Evolutionary conservation across 2,113 vertebrate genomes (phyloP).

Genomic region (Notothenia coriiceps): DNA sequence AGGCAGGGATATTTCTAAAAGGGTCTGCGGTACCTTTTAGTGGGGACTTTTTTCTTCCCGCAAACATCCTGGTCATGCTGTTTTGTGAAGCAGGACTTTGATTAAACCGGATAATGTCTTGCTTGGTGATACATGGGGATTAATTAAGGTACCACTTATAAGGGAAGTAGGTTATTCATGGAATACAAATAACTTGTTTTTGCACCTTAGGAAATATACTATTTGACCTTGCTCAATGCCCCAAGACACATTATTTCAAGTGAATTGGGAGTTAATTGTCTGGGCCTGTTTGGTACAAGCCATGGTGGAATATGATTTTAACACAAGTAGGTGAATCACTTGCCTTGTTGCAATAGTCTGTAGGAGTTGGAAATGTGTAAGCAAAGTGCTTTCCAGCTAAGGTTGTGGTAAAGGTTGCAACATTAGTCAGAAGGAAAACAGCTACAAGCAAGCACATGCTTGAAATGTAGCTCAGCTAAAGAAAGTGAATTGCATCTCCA

Average conservation of each 20-base stretch:
- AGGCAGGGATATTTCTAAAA: not conserved
- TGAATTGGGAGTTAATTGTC: not conserved
- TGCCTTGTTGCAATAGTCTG: not conserved
- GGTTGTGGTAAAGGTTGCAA: constrained; percentile 4
- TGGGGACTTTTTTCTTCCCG: not conserved
- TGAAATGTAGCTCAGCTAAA: not conserved
- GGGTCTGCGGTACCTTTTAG: not conserved
- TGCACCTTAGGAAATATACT: not conserved
- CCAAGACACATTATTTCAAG: not conserved
- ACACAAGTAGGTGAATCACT: not conserved
- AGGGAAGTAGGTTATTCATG: not conserved
- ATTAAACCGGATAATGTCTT: not conserved
- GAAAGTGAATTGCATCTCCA: not conserved
- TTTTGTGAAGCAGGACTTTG: not conserved
- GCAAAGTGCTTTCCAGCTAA: not conserved
- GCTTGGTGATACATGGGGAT: not conserved
- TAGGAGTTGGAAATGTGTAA: constrained; percentile 22
- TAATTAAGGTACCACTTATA: not conserved
- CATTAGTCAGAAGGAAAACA: constrained; percentile 24
- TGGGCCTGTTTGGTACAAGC: not conserved
- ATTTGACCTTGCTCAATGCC: not conserved
- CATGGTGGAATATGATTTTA: not conserved
- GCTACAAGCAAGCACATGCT: not conserved
- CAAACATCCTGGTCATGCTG: not conserved
- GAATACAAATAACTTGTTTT: not conserved